Evolutionary conservation across 2,113 vertebrate genomes (phyloP).

Genomic region (Syngnathus scovelli): DNA sequence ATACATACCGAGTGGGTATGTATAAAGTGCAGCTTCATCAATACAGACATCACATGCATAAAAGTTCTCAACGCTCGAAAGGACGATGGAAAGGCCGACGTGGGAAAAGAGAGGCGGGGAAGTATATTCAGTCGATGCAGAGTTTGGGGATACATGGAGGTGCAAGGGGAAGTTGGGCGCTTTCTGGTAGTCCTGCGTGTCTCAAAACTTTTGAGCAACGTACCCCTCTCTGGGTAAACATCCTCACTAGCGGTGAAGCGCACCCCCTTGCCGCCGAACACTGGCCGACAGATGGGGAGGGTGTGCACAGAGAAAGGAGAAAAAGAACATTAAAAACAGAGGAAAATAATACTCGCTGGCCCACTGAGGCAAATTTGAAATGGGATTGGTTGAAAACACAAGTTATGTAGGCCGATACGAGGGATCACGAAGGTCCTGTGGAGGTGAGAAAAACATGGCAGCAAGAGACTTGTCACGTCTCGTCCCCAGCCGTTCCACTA

Average conservation of each 20-base stretch:
- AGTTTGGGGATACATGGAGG: constrained; percentile 52
- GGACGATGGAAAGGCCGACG: background rate
- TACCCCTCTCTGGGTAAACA: constrained; percentile 99
- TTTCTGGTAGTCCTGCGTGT: constrained; percentile 49
- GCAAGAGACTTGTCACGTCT: no score
- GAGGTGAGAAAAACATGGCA: no score
- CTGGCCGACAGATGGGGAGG: constrained; percentile 75
- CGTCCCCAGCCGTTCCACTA: no score
- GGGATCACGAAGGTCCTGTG: no score
- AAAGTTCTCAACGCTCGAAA: constrained; percentile 22
- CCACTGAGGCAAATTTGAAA: no score
- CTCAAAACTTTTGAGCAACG: constrained; percentile 67
- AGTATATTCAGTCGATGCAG: constrained; percentile 38
- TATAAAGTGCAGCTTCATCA: constrained; percentile 53
- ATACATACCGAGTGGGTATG: constrained; percentile 64
- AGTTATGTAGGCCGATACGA: no score
- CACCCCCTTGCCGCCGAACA: constrained; percentile 97
- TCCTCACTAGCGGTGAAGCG: constrained; percentile 99
- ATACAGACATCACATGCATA: constrained; percentile 63
- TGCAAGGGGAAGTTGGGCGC: constrained; percentile 48
- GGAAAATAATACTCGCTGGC: background rate
- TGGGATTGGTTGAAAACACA: no score
- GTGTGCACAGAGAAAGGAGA: constrained; percentile 55
- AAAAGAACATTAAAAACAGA: constrained; percentile 41
- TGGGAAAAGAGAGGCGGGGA: background rate